Conservation (phyloP, 2,797 vertebrate species). For the Lophotriccus pileatus region DNA sequence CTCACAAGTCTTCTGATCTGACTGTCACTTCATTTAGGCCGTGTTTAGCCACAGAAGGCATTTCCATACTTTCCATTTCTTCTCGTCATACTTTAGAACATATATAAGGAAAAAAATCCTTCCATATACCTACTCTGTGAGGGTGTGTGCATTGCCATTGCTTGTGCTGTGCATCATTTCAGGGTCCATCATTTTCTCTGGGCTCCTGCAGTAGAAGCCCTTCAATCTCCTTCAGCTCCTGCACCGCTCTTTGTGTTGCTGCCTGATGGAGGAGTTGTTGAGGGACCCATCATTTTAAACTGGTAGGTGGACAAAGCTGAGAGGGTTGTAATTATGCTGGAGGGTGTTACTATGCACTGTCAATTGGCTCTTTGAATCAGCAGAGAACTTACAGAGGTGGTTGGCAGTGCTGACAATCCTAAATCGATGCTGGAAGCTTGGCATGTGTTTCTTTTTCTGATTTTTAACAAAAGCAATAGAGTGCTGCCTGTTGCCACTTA, state of each 20-base stretch:
- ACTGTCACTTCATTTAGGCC: background rate
- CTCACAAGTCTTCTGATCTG: background rate
- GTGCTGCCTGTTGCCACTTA: slow-evolving; percentile 14
- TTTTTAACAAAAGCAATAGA: slow-evolving; percentile 38
- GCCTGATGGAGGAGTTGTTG: background rate
- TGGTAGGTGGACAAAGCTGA: background rate
- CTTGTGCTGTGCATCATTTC: background rate
- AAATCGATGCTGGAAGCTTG: background rate
- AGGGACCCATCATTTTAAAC: background rate
- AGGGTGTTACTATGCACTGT: background rate
- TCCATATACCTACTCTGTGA: too few relatives aligned
- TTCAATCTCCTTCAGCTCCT: background rate
- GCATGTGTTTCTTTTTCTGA: background rate
- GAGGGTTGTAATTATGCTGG: background rate
- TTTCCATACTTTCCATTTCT: background rate
- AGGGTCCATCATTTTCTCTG: background rate
- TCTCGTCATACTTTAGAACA: background rate
- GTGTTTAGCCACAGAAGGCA: background rate
- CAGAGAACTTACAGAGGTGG: background rate
- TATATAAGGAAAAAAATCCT: background rate
- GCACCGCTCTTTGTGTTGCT: background rate
- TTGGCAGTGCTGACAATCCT: background rate
- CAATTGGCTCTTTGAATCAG: background rate
- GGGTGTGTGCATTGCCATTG: background rate
- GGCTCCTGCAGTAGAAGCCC: background rate